Conservation (phyloP, 2,797 vertebrate genomes). For the Rallus crepitans region DNA sequence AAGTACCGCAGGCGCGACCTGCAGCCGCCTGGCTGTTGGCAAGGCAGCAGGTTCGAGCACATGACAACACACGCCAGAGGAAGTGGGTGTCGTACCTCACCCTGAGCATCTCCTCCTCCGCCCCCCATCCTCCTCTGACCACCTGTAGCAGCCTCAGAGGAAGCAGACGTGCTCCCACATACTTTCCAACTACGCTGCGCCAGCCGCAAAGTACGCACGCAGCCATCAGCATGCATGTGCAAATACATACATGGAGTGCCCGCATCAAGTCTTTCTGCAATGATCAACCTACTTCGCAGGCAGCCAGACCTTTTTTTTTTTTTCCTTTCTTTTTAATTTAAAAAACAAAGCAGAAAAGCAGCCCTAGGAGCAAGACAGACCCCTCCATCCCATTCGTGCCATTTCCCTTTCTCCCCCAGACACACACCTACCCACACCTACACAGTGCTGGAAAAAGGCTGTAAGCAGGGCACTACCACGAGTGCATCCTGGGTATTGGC, state of each 20-base stretch:
- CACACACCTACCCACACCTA: neutral
- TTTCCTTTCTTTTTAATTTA: neutral
- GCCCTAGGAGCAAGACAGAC: neutral
- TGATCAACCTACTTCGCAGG: slow-evolving; percentile 22
- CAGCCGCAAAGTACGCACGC: slow-evolving; percentile 70
- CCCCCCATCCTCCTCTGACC: slow-evolving; percentile 81
- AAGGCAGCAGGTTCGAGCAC: slow-evolving; percentile 71
- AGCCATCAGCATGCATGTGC: neutral
- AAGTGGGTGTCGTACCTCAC: slow-evolving; percentile 84
- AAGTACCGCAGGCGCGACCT: slow-evolving; percentile 62
- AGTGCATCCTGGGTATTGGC: neutral
- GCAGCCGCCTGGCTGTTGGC: slow-evolving; percentile 25
- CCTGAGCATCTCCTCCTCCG: slow-evolving; percentile 69
- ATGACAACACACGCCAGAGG: slow-evolving; percentile 77
- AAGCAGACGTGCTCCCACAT: slow-evolving; percentile 81
- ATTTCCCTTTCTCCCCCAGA: neutral
- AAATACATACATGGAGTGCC: neutral
- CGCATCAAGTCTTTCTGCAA: slow-evolving; percentile 39
- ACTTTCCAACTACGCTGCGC: slow-evolving; percentile 80
- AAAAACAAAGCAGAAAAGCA: neutral
- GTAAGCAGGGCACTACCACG: slow-evolving; percentile 13
- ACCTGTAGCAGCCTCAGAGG: slow-evolving; percentile 90
- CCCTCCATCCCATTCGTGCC: neutral
- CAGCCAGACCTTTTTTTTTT: neutral
- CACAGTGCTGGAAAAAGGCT: slow-evolving; percentile 20